A percentile compares a stretch with the other conserved stretches of the same genome.
Conservation (phyloP, 1,140 invertebrate genomes). For the Drosophila baimaii region DNA sequence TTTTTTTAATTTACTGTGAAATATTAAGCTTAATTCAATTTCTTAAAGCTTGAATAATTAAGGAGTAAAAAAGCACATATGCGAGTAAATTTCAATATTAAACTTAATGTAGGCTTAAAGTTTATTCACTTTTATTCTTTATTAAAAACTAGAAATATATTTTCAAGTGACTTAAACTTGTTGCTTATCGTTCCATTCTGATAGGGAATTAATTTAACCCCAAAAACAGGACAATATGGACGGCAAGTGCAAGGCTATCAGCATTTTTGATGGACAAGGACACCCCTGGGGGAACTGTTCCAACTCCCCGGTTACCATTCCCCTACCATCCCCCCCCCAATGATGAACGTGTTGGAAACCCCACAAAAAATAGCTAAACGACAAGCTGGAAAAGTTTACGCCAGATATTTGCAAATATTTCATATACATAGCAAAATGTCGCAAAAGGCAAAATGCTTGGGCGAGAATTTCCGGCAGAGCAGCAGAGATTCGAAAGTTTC, state of each 20-base stretch:
- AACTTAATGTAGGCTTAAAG: background rate
- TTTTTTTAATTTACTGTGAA: background rate
- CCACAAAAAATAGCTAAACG: constrained; percentile 8
- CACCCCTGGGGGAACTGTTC: background rate
- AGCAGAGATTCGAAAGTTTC: constrained; percentile 13
- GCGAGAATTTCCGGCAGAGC: background rate
- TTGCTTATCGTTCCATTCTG: too few relatives aligned
- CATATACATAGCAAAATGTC: constrained; percentile 15
- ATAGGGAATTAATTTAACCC: background rate
- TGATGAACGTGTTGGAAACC: background rate
- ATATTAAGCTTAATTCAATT: background rate
- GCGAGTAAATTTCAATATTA: background rate
- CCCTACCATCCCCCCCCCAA: background rate
- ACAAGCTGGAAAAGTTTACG: constrained; percentile 5
- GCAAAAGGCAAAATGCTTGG: constrained; percentile 10
- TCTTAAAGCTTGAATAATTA: too few relatives aligned
- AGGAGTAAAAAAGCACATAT: background rate
- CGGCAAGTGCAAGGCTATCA: background rate
- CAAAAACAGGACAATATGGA: background rate
- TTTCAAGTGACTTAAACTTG: background rate
- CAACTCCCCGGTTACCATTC: background rate
- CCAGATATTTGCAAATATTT: constrained; percentile 7
- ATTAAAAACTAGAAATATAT: too few relatives aligned
- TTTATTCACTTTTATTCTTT: background rate
- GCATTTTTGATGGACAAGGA: background rate